Evolutionary conservation across 1,140 invertebrate species (phyloP).

Genomic region (Pogonognathellus flavescens): DNA sequence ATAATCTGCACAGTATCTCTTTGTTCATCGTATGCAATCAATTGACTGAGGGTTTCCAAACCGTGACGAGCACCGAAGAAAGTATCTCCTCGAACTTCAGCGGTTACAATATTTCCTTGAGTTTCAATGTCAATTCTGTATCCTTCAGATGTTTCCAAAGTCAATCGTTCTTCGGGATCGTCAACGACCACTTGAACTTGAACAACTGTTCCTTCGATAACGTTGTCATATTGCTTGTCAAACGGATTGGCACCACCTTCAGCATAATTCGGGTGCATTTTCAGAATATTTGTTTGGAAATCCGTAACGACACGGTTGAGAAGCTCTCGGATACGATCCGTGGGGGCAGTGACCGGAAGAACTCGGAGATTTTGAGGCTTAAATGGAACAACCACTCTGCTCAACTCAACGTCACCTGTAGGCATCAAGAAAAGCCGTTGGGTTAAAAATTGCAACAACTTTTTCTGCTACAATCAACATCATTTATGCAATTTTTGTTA

Average conservation of each 20-base stretch:
- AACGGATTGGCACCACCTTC: slow-evolving; percentile 66
- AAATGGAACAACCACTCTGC: slow-evolving; percentile 67
- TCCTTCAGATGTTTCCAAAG: slow-evolving; percentile 66
- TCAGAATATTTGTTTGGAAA: slow-evolving; percentile 66
- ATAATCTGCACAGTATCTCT: slow-evolving; percentile 66
- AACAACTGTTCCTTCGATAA: slow-evolving; percentile 67
- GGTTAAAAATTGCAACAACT: neutral
- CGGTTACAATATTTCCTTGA: slow-evolving; percentile 66
- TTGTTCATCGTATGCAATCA: slow-evolving; percentile 68
- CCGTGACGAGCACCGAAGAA: slow-evolving; percentile 69
- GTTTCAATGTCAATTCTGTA: slow-evolving; percentile 67
- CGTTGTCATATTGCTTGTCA: slow-evolving; percentile 67
- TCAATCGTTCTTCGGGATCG: slow-evolving; percentile 66
- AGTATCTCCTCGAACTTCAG: slow-evolving; percentile 67
- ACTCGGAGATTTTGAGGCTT: slow-evolving; percentile 67
- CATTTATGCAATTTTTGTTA: neutral
- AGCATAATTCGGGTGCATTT: slow-evolving; percentile 66
- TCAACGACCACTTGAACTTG: slow-evolving; percentile 67
- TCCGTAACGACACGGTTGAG: slow-evolving; percentile 66
- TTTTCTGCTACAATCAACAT: neutral
- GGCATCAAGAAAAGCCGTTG: neutral
- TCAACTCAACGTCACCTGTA: slow-evolving; percentile 67
- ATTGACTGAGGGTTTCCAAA: slow-evolving; percentile 68
- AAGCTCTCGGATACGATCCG: slow-evolving; percentile 66
- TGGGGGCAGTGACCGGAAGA: slow-evolving; percentile 66